Evolutionary conservation across 2,888 invertebrate species (phyloP).

Genomic region (Ochropleura plecta): DNA sequence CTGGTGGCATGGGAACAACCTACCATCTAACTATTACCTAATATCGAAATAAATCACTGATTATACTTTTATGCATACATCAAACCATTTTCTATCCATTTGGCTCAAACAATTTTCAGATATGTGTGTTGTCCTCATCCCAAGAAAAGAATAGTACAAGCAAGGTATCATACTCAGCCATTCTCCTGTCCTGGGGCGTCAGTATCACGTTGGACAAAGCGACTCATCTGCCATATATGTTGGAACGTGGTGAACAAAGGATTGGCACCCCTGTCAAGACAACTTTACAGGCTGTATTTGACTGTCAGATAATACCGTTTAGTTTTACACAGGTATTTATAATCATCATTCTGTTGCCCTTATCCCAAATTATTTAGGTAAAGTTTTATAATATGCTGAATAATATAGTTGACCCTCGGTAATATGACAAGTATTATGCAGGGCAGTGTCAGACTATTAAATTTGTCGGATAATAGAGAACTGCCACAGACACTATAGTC

Average conservation of each 20-base stretch:
- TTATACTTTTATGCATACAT: not conserved
- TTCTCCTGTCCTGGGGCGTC: constrained; percentile 85
- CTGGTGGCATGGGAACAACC: not conserved
- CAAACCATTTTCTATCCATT: not conserved
- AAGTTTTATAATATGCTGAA: too few relatives aligned
- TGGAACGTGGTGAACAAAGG: constrained; percentile 84
- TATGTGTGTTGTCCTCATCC: constrained; percentile 78
- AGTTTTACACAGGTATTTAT: constrained; percentile 83
- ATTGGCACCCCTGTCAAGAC: constrained; percentile 79
- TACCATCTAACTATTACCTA: not conserved
- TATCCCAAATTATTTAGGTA: too few relatives aligned
- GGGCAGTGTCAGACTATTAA: too few relatives aligned
- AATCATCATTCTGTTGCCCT: too few relatives aligned
- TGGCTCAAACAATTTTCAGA: constrained; percentile 68
- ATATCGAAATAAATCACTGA: not conserved
- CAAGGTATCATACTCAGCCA: constrained; percentile 79
- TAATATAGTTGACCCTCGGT: too few relatives aligned
- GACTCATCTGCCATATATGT: constrained; percentile 84
- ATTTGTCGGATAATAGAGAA: too few relatives aligned
- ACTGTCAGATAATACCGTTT: constrained; percentile 84
- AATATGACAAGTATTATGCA: too few relatives aligned
- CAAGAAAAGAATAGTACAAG: constrained; percentile 71
- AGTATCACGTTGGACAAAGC: constrained; percentile 71
- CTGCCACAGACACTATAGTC: too few relatives aligned
- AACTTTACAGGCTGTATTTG: constrained; percentile 83